phyloP scores from a whole-genome alignment of 2,113 vertebrate species.

The Chauna torquata region DNA sequence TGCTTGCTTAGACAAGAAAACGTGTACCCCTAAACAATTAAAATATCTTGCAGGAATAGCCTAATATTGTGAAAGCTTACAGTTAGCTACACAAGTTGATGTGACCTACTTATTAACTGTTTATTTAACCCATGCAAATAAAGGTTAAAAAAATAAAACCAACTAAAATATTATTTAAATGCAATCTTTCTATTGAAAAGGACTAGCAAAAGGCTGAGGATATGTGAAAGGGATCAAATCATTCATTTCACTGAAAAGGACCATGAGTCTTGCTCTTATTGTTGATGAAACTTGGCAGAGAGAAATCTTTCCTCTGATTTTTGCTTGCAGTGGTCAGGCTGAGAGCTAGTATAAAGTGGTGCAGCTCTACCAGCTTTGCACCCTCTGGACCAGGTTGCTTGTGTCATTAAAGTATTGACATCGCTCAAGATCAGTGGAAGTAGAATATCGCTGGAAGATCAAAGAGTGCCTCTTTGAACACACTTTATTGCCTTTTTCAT shows the following conservation, averaged over 20 bases:
- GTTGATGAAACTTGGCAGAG: neutral
- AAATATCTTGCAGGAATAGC: neutral
- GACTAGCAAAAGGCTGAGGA: neutral
- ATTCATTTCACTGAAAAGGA: neutral
- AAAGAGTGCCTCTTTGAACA: conserved; percentile 35
- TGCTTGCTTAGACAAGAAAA: neutral
- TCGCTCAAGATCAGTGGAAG: conserved; percentile 23
- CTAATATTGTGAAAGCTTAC: neutral
- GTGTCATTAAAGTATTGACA: conserved; percentile 1
- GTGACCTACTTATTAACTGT: neutral
- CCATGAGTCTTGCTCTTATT: neutral
- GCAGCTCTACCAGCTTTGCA: neutral
- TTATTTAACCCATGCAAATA: neutral
- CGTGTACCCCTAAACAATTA: neutral
- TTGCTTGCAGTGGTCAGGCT: neutral
- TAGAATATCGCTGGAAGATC: conserved; percentile 57
- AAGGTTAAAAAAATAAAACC: neutral
- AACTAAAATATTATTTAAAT: neutral
- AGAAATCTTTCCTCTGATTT: neutral
- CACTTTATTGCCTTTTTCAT: conserved; percentile 58
- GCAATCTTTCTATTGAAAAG: neutral
- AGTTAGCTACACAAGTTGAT: neutral
- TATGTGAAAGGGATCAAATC: neutral
- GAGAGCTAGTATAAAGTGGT: neutral
- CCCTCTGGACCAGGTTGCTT: neutral